phyloP scores from a whole-genome alignment of 2,797 vertebrate species.

The Knipowitschia caucasica region DNA sequence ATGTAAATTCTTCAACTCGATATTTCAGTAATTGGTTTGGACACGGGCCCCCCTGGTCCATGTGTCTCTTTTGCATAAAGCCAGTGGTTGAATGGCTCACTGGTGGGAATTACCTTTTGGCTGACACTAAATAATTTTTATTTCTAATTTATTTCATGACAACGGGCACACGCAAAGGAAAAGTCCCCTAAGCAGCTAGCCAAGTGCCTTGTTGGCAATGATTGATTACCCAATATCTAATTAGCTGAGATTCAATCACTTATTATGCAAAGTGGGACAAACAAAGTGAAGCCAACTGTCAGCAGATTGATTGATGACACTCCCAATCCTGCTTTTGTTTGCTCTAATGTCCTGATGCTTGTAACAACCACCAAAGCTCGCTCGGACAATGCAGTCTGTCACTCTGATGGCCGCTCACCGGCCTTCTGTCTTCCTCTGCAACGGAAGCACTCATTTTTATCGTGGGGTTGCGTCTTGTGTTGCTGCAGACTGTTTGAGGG shows the following conservation, averaged over 20 bases:
- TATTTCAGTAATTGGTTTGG: constrained; percentile 74
- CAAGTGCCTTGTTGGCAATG: constrained; percentile 98
- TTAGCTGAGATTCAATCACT: constrained; percentile 99
- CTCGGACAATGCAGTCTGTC: constrained; percentile 92
- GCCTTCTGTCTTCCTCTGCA: constrained; percentile 64
- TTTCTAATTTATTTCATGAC: constrained; percentile 77
- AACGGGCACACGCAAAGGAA: constrained; percentile 72
- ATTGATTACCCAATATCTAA: constrained; percentile 99
- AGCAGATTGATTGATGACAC: constrained; percentile 95
- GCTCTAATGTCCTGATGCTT: constrained; percentile 93
- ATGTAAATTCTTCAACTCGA: constrained; percentile 73
- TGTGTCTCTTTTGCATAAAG: constrained; percentile 67
- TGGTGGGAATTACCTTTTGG: constrained; percentile 76
- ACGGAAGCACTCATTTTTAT: constrained; percentile 61
- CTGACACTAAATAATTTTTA: constrained; percentile 72
- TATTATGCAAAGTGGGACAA: constrained; percentile 99
- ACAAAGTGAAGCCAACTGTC: constrained; percentile 99
- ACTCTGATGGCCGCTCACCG: constrained; percentile 78
- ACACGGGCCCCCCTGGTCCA: constrained; percentile 50
- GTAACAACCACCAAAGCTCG: constrained; percentile 95
- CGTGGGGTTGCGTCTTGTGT: constrained; percentile 13
- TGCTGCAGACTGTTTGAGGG: constrained; percentile 15
- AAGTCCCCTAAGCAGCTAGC: constrained; percentile 85
- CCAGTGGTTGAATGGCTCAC: constrained; percentile 60
- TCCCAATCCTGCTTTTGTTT: constrained; percentile 94